Evolutionary conservation across 2,888 invertebrate species (phyloP).

Genomic region (Drosophila eohydei): DNA sequence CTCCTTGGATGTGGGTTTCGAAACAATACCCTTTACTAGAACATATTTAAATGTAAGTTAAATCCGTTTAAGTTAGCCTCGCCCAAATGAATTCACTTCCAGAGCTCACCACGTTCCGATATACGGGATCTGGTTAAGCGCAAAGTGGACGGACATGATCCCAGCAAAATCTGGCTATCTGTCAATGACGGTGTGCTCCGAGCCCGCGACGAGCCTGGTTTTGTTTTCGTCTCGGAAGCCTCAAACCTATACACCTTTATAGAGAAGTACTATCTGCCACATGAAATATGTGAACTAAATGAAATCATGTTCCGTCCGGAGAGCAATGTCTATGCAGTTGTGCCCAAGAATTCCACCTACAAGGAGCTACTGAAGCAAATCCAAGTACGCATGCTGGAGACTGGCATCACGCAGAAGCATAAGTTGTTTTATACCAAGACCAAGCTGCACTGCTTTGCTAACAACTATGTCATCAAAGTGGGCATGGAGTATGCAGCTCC

Average conservation of each 20-base stretch:
- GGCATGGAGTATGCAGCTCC: constrained; percentile 82
- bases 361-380: constrained; percentile 73
- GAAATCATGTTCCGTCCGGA: constrained; percentile 79
- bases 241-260: constrained; percentile 73
- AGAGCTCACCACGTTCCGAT: constrained; percentile 68
- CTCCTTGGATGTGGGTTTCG: constrained; percentile 86
- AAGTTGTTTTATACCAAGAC: constrained; percentile 67
- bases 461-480: constrained; percentile 75
- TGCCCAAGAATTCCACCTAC: constrained; percentile 79
- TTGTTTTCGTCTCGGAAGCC: constrained; percentile 81
- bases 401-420: constrained; percentile 71
- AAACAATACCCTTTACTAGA: constrained; percentile 84
- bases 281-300: constrained; percentile 84
- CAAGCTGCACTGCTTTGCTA: constrained; percentile 71
- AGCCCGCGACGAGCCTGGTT: constrained; percentile 78
- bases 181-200: constrained; percentile 71
- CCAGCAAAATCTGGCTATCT: constrained; percentile 64
- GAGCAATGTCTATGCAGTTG: constrained; percentile 55
- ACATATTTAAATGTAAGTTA: constrained; percentile 76
- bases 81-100: background rate
- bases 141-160: constrained; percentile 71
- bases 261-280: constrained; percentile 75
- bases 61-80: fast-evolving
- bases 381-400: constrained; percentile 77
- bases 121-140: constrained; percentile 69